Evolutionary conservation across 1,140 invertebrate genomes (phyloP), one percentile per base, ranked within the genome.

Genomic region (Drosophila equinoxialis): DNA sequence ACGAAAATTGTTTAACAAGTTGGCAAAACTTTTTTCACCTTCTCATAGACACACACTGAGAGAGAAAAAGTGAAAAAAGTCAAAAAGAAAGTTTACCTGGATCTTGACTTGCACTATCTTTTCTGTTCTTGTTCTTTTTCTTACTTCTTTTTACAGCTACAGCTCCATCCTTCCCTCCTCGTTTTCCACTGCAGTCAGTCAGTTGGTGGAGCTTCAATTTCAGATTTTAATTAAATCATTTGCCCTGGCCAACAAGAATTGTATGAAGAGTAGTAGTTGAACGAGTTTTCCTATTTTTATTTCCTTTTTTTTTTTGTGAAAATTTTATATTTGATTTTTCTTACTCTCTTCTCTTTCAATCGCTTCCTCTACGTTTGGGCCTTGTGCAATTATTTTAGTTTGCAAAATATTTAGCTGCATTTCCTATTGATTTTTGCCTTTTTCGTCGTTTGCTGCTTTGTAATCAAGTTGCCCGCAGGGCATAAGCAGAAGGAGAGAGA

Each of bases 1-100:
- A 83, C 79, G 84, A 89, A 86, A 87, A 87, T 83, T 87, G 83
- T 87, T 87, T 89, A 87, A 87, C 83, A 89, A 89, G 67, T 87
- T 87, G 57, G 35, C 23, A 64, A 81, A 51, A 85, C 55, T 85
- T 85, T 85, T 59, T 84, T 84, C 77, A 84, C 81, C 81, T 84
- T 74, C 70, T 68, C 75, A 78, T 63, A 23, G 17, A 51, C 45
- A 51, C 45, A 51, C 45, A 51, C 7, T 8, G n/a, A 45, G 6
- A 14, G 14, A 14, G 17, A 51, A 6, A 51, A 11, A 51, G 45
- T 23, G 8, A 48, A 51, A 51, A 51, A 51, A 51, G 20, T 51
- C 17, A 51, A 51, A 30, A 51, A 51, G 17, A 51, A 51, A 78
- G 76, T 78, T 78, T 68, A 55, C 58, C 68, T 39, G 59, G 35